These are phyloP conservation scores for Tyrannus savana DNA, from an alignment of 2,113 vertebrate species.

Conservation along the genomic window DNA sequence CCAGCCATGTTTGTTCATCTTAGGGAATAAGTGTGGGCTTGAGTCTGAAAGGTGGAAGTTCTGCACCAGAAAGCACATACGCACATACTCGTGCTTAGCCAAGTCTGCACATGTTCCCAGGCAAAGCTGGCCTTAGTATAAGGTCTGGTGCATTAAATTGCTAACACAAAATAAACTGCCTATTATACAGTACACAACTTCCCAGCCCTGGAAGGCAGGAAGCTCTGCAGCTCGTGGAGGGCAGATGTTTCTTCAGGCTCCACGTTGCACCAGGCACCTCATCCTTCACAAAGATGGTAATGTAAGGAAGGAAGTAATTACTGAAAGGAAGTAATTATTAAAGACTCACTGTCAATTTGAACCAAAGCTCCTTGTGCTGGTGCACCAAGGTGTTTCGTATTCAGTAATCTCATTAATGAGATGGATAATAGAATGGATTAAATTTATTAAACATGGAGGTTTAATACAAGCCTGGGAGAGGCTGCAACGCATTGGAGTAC, in stretches of 20 bases:
- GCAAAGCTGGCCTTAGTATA: background rate
- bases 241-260: background rate
- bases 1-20: background rate
- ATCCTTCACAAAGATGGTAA: background rate
- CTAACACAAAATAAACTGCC: background rate
- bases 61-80: background rate
- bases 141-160: background rate
- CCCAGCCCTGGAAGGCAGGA: background rate
- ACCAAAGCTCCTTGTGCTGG: background rate
- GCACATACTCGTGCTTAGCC: fast-evolving
- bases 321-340: background rate
- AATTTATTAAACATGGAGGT: constrained; percentile 24
- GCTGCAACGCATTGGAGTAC: background rate
- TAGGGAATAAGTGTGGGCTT: background rate
- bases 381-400: constrained; percentile 28
- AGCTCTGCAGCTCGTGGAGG: background rate
- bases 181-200: background rate
- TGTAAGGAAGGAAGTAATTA: too few relatives aligned
- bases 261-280: fast-evolving
- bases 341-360: background rate
- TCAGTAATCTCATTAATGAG: constrained; percentile 32
- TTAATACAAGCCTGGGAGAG: background rate
- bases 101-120: background rate
- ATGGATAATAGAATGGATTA: constrained; percentile 12
- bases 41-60: background rate